A percentile compares a stretch with the other conserved stretches of the same genome.
Evolutionary conservation across 2,113 vertebrate genomes (phyloP).

Genomic region (Setophaga coronata): DNA sequence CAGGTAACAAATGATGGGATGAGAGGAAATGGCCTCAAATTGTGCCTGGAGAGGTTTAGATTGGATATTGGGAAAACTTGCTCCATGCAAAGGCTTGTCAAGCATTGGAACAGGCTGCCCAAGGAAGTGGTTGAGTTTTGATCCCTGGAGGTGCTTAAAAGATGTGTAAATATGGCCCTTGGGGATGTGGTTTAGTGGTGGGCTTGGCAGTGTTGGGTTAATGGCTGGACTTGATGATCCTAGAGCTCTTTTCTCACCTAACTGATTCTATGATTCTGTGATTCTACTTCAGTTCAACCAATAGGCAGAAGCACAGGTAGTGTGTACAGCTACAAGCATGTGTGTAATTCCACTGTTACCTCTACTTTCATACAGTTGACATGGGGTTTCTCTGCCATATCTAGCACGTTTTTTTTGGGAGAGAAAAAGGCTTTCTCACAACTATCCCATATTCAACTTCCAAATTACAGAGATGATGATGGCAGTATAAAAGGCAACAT

Average conservation of each 20-base stretch:
- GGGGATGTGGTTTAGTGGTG: neutral
- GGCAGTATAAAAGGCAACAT: neutral
- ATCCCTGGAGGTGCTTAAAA: neutral
- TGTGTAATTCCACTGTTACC: neutral
- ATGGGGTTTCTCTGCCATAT: neutral
- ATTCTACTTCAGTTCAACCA: neutral
- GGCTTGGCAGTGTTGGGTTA: neutral
- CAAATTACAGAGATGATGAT: neutral
- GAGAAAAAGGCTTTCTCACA: neutral
- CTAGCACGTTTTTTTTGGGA: neutral
- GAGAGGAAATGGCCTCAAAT: neutral
- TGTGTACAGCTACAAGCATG: neutral
- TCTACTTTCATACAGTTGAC: neutral
- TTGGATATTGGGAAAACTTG: neutral
- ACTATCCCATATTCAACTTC: neutral
- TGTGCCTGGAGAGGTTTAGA: neutral
- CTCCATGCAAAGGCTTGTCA: neutral
- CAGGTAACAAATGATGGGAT: neutral
- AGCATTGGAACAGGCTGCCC: neutral
- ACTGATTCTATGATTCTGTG: neutral
- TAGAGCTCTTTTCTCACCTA: neutral
- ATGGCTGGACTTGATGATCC: neutral
- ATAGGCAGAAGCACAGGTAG: neutral
- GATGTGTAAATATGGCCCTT: fast-evolving
- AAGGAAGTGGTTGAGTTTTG: neutral